phyloP scores from a whole-genome alignment of 2,888 invertebrate genomes.

The Lordiphosa fenestrarum region DNA sequence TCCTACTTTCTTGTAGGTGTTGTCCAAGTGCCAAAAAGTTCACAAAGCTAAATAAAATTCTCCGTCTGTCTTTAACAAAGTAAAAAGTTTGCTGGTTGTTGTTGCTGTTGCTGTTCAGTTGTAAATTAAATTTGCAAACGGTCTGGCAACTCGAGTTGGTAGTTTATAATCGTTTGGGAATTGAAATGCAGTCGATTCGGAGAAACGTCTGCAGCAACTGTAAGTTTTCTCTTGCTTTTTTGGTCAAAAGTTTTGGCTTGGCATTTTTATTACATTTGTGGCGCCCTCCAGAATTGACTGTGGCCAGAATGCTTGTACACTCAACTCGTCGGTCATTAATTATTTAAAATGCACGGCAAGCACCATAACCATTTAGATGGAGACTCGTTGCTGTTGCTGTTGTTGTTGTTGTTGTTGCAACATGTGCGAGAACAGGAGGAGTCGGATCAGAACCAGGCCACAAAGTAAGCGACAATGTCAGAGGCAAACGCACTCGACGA shows the following conservation, averaged over 20 bases:
- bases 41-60: conserved; percentile 42
- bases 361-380: conserved; percentile 63
- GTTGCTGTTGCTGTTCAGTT: conserved; percentile 51
- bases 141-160: conserved; percentile 58
- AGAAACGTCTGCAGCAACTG: conserved; percentile 55
- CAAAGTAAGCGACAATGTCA: conserved; percentile 30
- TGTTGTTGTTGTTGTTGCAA: conserved; percentile 36
- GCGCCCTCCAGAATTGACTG: conserved; percentile 28
- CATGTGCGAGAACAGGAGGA: conserved; percentile 47
- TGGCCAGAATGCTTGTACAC: conserved; percentile 7
- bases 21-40: conserved; percentile 62
- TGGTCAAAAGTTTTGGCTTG: conserved; percentile 63
- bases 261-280: conserved; percentile 68
- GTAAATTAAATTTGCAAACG: conserved; percentile 74
- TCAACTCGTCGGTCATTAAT: conserved; percentile 52
- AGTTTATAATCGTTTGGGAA: conserved; percentile 75
- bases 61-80: conserved; percentile 68
- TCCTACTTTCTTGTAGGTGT: conserved; percentile 34
- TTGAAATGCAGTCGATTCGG: conserved; percentile 69
- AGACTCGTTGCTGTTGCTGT: conserved; percentile 25
- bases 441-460: conserved; percentile 15
- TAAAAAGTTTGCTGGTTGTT: conserved; percentile 49
- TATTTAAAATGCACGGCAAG: conserved; percentile 60
- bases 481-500: conserved; percentile 17
- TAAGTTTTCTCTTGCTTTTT: conserved; percentile 34